Evolutionary conservation across 2,888 invertebrate genomes (phyloP).

Genomic region (Anticlea derivata): DNA sequence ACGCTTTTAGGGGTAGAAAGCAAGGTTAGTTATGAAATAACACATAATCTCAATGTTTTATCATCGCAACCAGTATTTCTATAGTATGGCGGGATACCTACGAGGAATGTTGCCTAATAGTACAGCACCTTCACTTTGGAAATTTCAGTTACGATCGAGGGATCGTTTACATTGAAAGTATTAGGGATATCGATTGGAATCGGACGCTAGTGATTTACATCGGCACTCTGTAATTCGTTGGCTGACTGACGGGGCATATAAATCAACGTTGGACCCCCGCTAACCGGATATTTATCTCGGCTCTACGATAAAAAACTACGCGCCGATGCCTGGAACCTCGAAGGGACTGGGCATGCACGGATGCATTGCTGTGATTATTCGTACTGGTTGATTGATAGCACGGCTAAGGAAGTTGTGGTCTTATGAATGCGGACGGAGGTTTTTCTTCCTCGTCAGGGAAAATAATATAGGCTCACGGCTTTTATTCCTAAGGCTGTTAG

Average conservation of each 20-base stretch:
- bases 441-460: background rate
- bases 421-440: slow-evolving; percentile 2
- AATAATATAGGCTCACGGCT: too few species aligned
- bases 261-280: slow-evolving; percentile 80
- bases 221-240: slow-evolving; percentile 76
- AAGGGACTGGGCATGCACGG: slow-evolving; percentile 46
- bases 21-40: too few species aligned
- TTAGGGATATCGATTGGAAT: slow-evolving; percentile 66
- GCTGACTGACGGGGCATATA: slow-evolving; percentile 77
- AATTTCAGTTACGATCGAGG: background rate
- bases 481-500: too few species aligned
- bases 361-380: slow-evolving; percentile 47
- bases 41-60: too few species aligned
- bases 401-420: slow-evolving; percentile 15
- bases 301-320: slow-evolving; percentile 69
- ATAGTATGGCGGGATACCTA: too few species aligned
- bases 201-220: slow-evolving; percentile 77
- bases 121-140: background rate
- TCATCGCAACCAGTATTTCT: too few species aligned
- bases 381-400: slow-evolving; percentile 30
- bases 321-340: slow-evolving; percentile 39
- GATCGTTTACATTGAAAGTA: slow-evolving; percentile 37
- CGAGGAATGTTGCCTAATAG: too few species aligned
- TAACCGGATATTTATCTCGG: slow-evolving; percentile 80
- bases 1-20: too few species aligned